Percentiles rank a stretch among this genome's conserved stretches.
Conservation (phyloP, 2,797 vertebrate species). For the Vireo griseus region DNA sequence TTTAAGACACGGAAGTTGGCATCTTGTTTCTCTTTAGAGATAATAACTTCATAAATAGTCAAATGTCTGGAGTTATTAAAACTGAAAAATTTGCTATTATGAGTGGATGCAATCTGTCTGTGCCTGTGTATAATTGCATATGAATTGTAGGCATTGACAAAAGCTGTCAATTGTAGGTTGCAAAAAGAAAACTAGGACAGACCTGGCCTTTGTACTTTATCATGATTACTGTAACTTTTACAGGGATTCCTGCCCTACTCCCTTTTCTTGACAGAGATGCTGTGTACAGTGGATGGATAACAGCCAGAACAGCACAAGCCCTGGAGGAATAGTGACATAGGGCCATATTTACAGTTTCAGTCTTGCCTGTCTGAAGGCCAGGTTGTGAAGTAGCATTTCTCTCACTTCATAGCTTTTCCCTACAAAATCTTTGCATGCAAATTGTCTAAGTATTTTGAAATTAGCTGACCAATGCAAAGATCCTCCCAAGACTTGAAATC, state of each 20-base stretch:
- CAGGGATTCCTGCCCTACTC: not conserved
- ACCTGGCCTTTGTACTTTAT: not conserved
- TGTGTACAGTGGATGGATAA: not conserved
- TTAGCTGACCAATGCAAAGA: not conserved
- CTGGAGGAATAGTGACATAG: not conserved
- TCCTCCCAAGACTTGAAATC: not conserved
- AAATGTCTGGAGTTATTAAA: not conserved
- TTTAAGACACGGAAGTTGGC: not conserved
- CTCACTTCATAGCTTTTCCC: not conserved
- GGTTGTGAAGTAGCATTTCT: not conserved
- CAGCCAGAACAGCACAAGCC: not conserved
- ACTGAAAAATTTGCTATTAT: not conserved
- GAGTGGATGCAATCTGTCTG: not conserved
- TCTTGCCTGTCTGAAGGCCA: not conserved
- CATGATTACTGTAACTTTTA: not conserved
- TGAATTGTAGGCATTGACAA: not conserved
- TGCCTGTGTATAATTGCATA: not conserved
- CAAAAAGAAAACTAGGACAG: not conserved
- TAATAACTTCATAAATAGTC: not conserved
- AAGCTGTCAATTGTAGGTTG: not conserved
- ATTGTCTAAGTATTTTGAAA: not conserved
- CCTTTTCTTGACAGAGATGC: not conserved
- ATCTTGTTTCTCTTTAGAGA: not conserved
- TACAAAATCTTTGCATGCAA: not conserved
- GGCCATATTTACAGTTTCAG: not conserved